phyloP scores from a whole-genome alignment of 2,888 invertebrate species.

The Melieria picta region DNA sequence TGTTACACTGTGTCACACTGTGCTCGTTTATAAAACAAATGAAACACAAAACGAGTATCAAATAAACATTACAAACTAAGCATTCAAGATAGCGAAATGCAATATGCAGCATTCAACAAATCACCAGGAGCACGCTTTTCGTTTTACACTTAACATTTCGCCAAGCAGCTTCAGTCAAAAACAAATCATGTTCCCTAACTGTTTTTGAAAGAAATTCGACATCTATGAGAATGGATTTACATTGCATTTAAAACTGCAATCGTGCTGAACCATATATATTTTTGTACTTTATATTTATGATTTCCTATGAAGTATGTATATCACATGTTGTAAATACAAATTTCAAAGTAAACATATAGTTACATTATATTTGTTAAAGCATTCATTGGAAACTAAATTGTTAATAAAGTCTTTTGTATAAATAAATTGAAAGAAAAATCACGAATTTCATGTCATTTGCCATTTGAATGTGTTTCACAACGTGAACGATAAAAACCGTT shows the following conservation, averaged over 20 bases:
- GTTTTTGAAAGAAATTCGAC: conserved; percentile 6
- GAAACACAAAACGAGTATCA: conserved; percentile 27
- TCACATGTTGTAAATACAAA: not conserved
- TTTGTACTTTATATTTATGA: conserved; percentile 11
- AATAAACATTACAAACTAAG: conserved; percentile 2
- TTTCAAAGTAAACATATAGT: not conserved
- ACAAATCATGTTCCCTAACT: not conserved
- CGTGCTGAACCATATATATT: not conserved
- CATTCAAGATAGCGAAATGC: not conserved
- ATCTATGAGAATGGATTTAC: not conserved
- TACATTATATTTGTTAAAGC: not conserved
- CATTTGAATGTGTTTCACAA: no score
- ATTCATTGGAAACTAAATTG: conserved; percentile 22
- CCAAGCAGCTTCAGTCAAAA: not conserved
- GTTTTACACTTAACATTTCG: no score
- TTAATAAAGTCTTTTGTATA: conserved; percentile 36
- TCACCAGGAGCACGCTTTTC: no score
- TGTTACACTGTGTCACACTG: conserved; percentile 23
- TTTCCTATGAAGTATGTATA: conserved; percentile 14
- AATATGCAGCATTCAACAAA: no score
- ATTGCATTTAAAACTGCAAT: not conserved
- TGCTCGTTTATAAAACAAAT: conserved; percentile 8
- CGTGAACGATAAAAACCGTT: no score
- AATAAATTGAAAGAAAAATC: conserved; percentile 23
- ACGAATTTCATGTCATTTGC: conserved; percentile 20